phyloP scores from a whole-genome alignment of 2,888 invertebrate genomes.

The Chesias legatella region DNA sequence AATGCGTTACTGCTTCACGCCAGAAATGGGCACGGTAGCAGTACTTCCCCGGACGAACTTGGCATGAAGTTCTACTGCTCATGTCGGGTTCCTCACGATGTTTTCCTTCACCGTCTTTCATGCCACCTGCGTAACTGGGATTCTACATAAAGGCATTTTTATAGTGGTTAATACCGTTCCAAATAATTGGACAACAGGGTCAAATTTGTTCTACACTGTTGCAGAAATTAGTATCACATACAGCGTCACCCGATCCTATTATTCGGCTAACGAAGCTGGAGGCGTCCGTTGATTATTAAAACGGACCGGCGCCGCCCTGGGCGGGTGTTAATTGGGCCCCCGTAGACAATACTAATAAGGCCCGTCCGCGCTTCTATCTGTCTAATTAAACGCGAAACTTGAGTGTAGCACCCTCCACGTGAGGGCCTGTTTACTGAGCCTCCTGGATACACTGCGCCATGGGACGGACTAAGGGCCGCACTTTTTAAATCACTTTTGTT shows the following conservation, averaged over 20 bases:
- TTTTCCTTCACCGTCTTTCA: no score
- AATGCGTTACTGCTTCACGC: no score
- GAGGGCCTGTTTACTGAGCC: conserved; percentile 71
- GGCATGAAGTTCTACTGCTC: no score
- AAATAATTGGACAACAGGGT: no score
- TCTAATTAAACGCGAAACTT: conserved; percentile 81
- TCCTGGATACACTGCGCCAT: conserved; percentile 66
- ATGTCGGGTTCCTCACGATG: no score
- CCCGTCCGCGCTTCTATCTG: conserved; percentile 79
- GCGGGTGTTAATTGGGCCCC: conserved; percentile 79
- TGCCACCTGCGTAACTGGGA: no score
- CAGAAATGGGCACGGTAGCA: no score
- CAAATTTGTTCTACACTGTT: no score
- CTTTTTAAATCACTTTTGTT: no score
- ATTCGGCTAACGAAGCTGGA: conserved; percentile 75
- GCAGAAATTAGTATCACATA: conserved; percentile 29
- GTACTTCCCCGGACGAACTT: no score
- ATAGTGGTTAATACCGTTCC: no score
- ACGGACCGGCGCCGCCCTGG: conserved; percentile 72
- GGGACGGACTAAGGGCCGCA: conserved; percentile 2
- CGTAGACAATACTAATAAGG: conserved; percentile 81
- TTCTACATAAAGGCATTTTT: no score
- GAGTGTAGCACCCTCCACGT: conserved; percentile 77
- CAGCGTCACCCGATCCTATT: conserved; percentile 66
- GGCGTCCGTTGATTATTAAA: conserved; percentile 79